Base-by-base conservation (phyloP, 2,113 vertebrate species). In the Rhombomys opimus region DNA sequence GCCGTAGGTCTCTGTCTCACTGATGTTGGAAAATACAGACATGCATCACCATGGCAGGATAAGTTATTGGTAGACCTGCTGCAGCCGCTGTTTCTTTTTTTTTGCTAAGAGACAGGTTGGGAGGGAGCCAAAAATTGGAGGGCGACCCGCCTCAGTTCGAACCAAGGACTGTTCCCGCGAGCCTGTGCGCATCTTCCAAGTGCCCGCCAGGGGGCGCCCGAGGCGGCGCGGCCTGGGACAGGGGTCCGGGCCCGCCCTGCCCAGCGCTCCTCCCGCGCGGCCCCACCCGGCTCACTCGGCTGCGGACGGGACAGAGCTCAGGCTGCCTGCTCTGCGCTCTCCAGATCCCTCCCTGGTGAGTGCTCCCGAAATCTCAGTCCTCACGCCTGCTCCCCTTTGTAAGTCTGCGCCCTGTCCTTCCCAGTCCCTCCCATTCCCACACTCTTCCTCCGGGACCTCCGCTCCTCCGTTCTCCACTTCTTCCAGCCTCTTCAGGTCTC, bases 321-420 rank as follows among this genome's bases (percentile, higher is more conserved):
- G 81, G 91, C 97, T 59, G 78, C 77, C 72, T 76, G 82, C 77
- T 77, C 38, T 76, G 85, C 78, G 86, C 50, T 38, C 82, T 50
- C 91, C 82, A 13, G 87, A 96, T 87, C 89, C 89, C 93, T 87
- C 89, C 89, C 93, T n/a, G 94, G 97, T 97, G 97, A 97, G 97
- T 97, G 90, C 57, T 22, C 82, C 86, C 68, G 9, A 32, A 3
- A n/a, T 46, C 23, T 32, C 75, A 32, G 46, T 20, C n/a, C 30
- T 25, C 22, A 73, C 13, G 35, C 27, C 8, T 5, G 10, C 23
- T 27, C 13, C 4, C 20, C 32, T 32, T 35, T 35, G 32, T 46
- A 23, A 9, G 22, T 18, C 23, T 12, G 12, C 7, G 11, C 5
- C 11, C 17, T 52, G 65, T n/a, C 50, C 32, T 54, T 68, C 50